Conservation (phyloP, 2,113 vertebrate species). For the Zosterops japonicus region DNA sequence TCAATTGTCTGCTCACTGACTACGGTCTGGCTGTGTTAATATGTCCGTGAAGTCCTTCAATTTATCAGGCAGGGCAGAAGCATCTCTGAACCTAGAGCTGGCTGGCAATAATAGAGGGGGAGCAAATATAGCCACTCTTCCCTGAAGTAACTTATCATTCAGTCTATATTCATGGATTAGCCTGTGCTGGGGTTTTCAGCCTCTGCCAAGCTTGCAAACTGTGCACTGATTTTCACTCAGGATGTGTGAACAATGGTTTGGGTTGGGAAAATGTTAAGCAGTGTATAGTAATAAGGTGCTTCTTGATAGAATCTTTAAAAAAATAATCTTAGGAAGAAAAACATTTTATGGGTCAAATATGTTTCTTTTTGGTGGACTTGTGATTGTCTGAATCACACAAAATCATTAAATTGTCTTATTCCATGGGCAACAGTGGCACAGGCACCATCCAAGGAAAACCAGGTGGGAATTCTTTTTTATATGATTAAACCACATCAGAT, state of each 20-base stretch:
- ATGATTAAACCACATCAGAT: not conserved
- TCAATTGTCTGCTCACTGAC: constrained; percentile 63
- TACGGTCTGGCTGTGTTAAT: constrained; percentile 36
- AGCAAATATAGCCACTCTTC: constrained; percentile 5
- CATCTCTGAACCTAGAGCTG: constrained; percentile 7
- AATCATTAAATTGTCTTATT: not conserved
- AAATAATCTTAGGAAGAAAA: not conserved
- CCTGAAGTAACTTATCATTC: constrained; percentile 23
- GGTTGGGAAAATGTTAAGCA: not conserved
- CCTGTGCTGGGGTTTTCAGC: not conserved
- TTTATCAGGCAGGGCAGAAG: constrained; percentile 37
- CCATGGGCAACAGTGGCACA: not conserved
- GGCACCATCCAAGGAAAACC: not conserved
- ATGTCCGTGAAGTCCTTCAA: constrained; percentile 51
- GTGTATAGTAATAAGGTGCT: not conserved
- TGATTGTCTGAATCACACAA: not conserved
- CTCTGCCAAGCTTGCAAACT: not conserved
- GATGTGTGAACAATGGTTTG: not conserved
- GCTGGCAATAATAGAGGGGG: not conserved
- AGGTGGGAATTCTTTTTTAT: not conserved
- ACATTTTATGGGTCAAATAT: not conserved
- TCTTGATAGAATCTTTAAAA: not conserved
- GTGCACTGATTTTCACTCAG: not conserved
- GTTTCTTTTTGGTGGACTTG: not conserved
- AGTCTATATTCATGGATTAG: constrained; percentile 22